Evolutionary conservation across 1,140 invertebrate genomes (phyloP), one percentile per base, ranked within the genome.

Genomic region (Drosophila fuyamai): DNA sequence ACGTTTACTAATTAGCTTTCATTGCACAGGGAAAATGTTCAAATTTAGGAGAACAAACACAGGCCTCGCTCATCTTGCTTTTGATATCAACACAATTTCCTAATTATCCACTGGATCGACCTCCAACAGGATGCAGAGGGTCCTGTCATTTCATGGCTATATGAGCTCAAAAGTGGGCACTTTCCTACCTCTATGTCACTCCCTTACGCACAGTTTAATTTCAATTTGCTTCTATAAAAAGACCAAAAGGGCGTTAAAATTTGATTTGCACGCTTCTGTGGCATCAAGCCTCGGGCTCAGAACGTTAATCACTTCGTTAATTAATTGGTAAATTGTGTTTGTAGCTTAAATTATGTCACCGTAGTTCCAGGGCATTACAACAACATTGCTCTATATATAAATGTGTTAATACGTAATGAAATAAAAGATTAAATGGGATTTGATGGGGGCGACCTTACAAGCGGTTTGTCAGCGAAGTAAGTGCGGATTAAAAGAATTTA

Each of bases 301-400:
- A 40, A 54, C 43, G 66, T 81, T 88, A 82, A 85, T 86, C 66
- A 88, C 67, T 65, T 27, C 59, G 55, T 79, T 83, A 88, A 88
- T 88, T 86, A 86, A 80, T 84, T 84, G 67, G 60, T 76, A 79
- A 84, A 83, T 80, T 84, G 71, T 62, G 44, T 76, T 79, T 70
- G 72, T 67, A 76, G 80, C 80, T 73, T 79, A 75, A 79, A 76
- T 79, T 83, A 79, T 83, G 43, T 44, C 68, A 43, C 66, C 66
- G 38, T 18, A 46, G 44, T 55, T 35, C 1, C 16, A 35, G 29
- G 38, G 36, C 44, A 55, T 32, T 47, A 56, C 38, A 44, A 58
- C 32, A 43, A 18, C 44, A 40, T 38, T 9, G 12, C 35, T 18
- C 43, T 54, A 47, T 47, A 44, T 43, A 60, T 61, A 53, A 60